Percentiles rank a stretch among this genome's conserved stretches.
phyloP scores from a whole-genome alignment of 2,797 vertebrate genomes.

The Meriones psammophilus region DNA sequence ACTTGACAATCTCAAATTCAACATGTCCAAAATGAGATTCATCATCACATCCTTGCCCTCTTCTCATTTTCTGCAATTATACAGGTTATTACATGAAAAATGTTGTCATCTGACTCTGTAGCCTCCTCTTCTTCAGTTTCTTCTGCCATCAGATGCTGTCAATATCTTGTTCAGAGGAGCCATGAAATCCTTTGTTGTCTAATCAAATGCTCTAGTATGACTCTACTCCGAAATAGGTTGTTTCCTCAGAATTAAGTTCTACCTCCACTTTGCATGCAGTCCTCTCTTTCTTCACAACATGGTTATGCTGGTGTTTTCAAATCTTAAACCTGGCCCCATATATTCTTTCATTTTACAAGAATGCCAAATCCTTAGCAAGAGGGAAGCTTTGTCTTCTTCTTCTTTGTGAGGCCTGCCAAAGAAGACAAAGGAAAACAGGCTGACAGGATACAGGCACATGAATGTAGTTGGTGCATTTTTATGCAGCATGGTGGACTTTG shows the following conservation, averaged over 20 bases:
- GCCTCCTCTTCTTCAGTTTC: background rate
- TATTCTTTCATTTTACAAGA: background rate
- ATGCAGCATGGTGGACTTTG: background rate
- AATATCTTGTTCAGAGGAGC: background rate
- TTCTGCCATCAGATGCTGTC: no score
- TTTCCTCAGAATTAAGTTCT: background rate
- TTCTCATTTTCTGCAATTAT: background rate
- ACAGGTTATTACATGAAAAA: background rate
- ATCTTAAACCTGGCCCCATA: background rate
- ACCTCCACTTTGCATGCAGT: background rate
- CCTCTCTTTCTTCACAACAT: background rate
- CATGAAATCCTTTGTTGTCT: background rate
- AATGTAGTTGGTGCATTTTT: background rate
- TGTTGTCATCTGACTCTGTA: background rate
- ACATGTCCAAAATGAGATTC: background rate
- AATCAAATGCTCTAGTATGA: background rate
- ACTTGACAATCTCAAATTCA: background rate
- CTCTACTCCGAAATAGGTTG: background rate
- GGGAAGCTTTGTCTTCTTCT: background rate
- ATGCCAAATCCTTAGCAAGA: background rate
- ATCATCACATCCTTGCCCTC: background rate
- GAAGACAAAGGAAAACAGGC: background rate
- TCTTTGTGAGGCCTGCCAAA: background rate
- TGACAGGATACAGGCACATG: background rate
- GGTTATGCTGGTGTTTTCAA: background rate